Evolutionary conservation across 2,797 vertebrate species (phyloP).

Genomic region (Sitta carolinensis): DNA sequence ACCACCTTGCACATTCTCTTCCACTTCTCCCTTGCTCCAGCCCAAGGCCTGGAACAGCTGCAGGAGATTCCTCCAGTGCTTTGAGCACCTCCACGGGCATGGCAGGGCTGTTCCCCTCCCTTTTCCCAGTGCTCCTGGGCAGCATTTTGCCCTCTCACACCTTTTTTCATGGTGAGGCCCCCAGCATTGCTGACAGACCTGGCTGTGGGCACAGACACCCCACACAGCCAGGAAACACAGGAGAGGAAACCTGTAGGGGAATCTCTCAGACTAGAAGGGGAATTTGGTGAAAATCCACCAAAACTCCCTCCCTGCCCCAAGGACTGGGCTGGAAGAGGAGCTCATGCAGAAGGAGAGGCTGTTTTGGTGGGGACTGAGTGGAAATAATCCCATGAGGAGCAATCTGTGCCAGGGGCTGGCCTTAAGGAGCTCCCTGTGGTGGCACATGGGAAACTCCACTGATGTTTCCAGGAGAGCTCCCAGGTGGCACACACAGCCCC

Average conservation of each 20-base stretch:
- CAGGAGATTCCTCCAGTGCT: background rate
- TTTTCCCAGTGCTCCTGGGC: background rate
- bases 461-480: background rate
- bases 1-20: fast-evolving
- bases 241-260: background rate
- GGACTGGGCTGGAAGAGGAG: background rate
- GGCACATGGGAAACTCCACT: background rate
- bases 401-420: background rate
- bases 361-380: background rate
- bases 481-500: background rate
- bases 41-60: fast-evolving
- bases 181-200: too few species aligned
- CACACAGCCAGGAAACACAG: background rate
- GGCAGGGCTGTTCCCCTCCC: background rate
- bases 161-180: fast-evolving
- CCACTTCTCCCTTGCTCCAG: background rate
- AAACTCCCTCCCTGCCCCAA: background rate
- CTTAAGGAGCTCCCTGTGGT: background rate
- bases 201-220: background rate
- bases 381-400: background rate
- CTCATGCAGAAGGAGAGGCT: background rate
- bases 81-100: too few species aligned
- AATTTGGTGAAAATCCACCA: background rate
- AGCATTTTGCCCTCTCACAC: background rate
- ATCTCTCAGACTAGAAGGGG: background rate